phyloP scores from a whole-genome alignment of 2,888 invertebrate species.

The Beris chalybata region DNA sequence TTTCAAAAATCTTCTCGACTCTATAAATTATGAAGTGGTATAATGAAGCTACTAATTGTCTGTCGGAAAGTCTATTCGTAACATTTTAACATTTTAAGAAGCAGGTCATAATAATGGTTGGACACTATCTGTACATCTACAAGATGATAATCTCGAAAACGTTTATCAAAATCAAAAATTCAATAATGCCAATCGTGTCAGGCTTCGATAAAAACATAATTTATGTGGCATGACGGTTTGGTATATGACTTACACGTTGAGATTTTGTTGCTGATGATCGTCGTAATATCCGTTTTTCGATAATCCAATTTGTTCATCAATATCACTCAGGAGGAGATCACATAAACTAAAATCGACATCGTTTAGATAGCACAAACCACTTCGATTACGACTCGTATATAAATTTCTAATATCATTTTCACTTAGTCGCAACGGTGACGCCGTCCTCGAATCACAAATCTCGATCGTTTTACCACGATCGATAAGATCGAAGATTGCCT shows the following conservation, averaged over 20 bases:
- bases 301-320: constrained; percentile 49
- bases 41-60: too few species aligned
- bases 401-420: constrained; percentile 48
- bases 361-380: constrained; percentile 46
- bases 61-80: too few species aligned
- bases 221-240: too few species aligned
- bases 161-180: constrained; percentile 9
- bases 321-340: constrained; percentile 52
- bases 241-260: not conserved
- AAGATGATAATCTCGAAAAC: not conserved
- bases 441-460: constrained; percentile 26
- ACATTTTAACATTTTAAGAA: too few species aligned
- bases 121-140: too few species aligned
- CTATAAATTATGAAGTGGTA: too few species aligned
- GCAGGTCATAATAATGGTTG: too few species aligned
- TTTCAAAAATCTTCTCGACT: too few species aligned
- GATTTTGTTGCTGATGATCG: not conserved
- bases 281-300: not conserved
- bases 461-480: constrained; percentile 28
- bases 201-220: not conserved
- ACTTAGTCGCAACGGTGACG: constrained; percentile 33
- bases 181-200: not conserved
- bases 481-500: constrained; percentile 28
- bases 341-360: constrained; percentile 29
- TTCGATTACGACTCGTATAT: constrained; percentile 53